Evolutionary conservation across 1,140 invertebrate species (phyloP).

Genomic region (Drosophila sturtevanti): DNA sequence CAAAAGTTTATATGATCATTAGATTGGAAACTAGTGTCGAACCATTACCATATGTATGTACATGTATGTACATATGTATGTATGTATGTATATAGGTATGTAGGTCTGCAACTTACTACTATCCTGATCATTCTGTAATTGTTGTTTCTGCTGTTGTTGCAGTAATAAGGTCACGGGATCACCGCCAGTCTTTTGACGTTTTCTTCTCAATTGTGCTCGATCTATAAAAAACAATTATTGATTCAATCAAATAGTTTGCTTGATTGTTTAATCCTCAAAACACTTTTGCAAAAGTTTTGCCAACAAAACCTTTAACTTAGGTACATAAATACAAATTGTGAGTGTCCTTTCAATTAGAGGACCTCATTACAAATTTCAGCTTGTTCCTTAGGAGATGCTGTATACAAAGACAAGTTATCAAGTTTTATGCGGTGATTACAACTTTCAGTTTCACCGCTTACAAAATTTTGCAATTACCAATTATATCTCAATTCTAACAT

Average conservation of each 20-base stretch:
- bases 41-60: too few species aligned
- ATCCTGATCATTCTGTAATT: slow-evolving; percentile 83
- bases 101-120: slow-evolving; percentile 84
- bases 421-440: neutral
- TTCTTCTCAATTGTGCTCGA: slow-evolving; percentile 84
- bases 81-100: too few species aligned
- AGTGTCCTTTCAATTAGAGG: neutral
- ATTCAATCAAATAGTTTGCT: slow-evolving; percentile 25
- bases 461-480: neutral
- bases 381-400: neutral
- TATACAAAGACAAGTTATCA: neutral
- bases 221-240: slow-evolving; percentile 81
- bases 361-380: neutral
- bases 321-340: neutral
- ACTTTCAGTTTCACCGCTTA: neutral
- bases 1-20: too few species aligned
- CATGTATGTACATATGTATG: neutral
- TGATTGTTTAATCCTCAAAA: neutral
- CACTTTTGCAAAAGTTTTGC: neutral
- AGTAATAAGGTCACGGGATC: slow-evolving; percentile 84
- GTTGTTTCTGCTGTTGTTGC: slow-evolving; percentile 83
- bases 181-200: slow-evolving; percentile 85
- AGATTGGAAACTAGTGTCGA: too few species aligned
- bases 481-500: neutral
- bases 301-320: neutral